Evolutionary conservation across 2,797 vertebrate genomes (phyloP).

Genomic region (Hyperoplus lanceolatus): DNA sequence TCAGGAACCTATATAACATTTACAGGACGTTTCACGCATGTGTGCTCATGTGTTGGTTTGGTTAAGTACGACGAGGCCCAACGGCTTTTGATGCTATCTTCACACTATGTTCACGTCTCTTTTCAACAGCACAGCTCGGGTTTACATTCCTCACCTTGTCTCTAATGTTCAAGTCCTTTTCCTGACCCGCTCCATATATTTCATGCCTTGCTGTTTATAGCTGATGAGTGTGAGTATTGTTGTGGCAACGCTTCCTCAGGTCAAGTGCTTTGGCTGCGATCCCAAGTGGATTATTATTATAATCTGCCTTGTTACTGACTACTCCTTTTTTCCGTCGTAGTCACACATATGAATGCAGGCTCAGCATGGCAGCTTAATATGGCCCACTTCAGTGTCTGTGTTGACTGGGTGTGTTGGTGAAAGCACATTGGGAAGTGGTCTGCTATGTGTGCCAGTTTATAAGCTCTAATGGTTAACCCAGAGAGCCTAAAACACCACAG

Average conservation of each 20-base stretch:
- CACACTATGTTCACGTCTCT: slow-evolving; percentile 46
- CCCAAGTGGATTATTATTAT: slow-evolving; percentile 71
- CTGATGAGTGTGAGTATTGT: slow-evolving; percentile 71
- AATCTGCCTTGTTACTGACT: slow-evolving; percentile 60
- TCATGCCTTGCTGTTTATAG: slow-evolving; percentile 73
- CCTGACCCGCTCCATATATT: slow-evolving; percentile 73
- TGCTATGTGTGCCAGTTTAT: slow-evolving; percentile 43
- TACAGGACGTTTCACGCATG: slow-evolving; percentile 18
- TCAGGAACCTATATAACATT: neutral
- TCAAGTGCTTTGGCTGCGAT: slow-evolving; percentile 62
- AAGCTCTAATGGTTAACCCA: slow-evolving; percentile 48
- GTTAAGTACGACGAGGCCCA: neutral
- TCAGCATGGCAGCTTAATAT: slow-evolving; percentile 26
- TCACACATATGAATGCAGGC: slow-evolving; percentile 43
- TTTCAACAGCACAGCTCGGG: slow-evolving; percentile 55
- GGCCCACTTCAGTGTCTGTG: slow-evolving; percentile 12
- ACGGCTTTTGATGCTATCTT: slow-evolving; percentile 35
- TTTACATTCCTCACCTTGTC: slow-evolving; percentile 75
- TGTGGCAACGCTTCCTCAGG: slow-evolving; percentile 72
- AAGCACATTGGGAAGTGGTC: slow-evolving; percentile 45
- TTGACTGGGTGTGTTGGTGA: slow-evolving; percentile 31
- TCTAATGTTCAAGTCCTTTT: slow-evolving; percentile 66
- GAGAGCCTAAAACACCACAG: slow-evolving; percentile 40
- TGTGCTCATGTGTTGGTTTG: slow-evolving; percentile 8
- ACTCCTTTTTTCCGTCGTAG: slow-evolving; percentile 52